A percentile compares a stretch with the other conserved stretches of the same genome.
Conservation (phyloP, 2,113 vertebrate species). For the Sylvicapra grimmia region DNA sequence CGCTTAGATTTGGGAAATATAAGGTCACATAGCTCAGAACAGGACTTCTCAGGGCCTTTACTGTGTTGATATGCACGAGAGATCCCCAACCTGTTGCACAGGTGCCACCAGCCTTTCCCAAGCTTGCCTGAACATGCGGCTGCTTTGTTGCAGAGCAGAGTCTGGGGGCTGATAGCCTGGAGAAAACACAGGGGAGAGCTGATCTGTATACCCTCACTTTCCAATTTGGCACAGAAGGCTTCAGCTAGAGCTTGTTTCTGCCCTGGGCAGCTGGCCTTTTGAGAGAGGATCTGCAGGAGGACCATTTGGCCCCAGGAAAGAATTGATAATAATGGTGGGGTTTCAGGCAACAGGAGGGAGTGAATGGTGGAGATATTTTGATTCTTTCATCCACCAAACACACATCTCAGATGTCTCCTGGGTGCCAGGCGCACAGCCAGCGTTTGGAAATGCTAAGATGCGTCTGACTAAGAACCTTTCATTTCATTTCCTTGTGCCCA, state of each 20-base stretch:
- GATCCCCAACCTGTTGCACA: background rate
- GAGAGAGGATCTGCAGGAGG: background rate
- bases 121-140: background rate
- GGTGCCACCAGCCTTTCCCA: background rate
- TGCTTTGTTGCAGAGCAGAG: background rate
- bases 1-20: background rate
- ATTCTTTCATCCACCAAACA: background rate
- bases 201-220: background rate
- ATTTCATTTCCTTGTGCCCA: background rate
- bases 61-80: background rate
- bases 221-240: background rate
- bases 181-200: background rate
- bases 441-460: slow-evolving; percentile 47
- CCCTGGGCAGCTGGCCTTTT: background rate
- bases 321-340: background rate
- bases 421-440: slow-evolving; percentile 46
- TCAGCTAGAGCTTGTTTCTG: background rate
- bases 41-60: background rate
- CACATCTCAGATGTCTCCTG: background rate
- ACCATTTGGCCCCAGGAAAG: background rate
- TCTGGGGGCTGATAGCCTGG: background rate
- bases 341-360: background rate
- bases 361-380: background rate
- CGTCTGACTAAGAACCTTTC: slow-evolving; percentile 56
- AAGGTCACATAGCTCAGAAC: background rate